These are phyloP conservation scores for Gavialis gangeticus DNA, from an alignment of 2,113 vertebrate genomes.

Conservation along the genomic window DNA sequence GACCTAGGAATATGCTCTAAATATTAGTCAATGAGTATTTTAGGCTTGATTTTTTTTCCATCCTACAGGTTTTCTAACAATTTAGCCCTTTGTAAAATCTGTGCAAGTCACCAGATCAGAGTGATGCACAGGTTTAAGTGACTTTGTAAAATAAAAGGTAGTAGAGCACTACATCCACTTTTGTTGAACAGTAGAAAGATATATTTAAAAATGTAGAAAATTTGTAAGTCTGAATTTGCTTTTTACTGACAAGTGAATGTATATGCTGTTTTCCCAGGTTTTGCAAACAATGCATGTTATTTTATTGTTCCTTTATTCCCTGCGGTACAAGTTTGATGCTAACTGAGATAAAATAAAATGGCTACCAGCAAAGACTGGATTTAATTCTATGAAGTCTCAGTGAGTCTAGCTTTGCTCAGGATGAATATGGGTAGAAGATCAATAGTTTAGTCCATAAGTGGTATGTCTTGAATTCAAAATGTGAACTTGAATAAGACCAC, in stretches of 20 bases:
- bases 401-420: not conserved
- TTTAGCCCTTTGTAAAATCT: not conserved
- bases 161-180: not conserved
- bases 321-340: not conserved
- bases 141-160: not conserved
- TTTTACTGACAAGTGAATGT: not conserved
- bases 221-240: not conserved
- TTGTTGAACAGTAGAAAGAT: not conserved
- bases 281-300: not conserved
- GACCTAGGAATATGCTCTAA: not conserved
- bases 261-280: not conserved
- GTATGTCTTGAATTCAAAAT: not conserved
- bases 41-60: not conserved
- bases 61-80: not conserved
- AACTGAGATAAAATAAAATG: not conserved
- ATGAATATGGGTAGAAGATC: no score
- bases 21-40: not conserved
- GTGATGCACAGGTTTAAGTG: not conserved
- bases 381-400: not conserved
- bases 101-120: accelerated
- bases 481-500: not conserved
- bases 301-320: not conserved
- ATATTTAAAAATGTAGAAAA: not conserved
- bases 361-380: not conserved
- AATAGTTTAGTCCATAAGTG: not conserved